Conservation (phyloP, 1,140 invertebrate genomes). For the Drosophila ananassae region DNA sequence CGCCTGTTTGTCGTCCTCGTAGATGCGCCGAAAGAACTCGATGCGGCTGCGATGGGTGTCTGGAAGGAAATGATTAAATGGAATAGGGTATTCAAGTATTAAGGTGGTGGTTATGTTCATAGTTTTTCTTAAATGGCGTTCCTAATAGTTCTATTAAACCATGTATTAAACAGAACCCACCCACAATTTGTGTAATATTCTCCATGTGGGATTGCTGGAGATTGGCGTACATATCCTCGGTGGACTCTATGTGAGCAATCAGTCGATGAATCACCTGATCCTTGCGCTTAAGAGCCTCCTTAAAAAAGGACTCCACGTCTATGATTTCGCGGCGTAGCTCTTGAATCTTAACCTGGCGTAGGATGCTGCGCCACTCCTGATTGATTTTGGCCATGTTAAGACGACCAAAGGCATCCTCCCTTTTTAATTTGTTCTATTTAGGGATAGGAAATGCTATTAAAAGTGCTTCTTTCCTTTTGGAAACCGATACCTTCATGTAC, state of each 20-base stretch:
- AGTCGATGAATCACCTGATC: slow-evolving; percentile 87
- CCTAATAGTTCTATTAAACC: background rate
- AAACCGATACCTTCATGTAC: slow-evolving; percentile 89
- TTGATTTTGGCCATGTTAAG: slow-evolving; percentile 93
- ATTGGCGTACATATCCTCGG: slow-evolving; percentile 88
- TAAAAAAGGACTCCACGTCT: slow-evolving; percentile 83
- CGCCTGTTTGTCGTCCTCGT: slow-evolving; percentile 85
- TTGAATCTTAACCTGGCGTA: slow-evolving; percentile 90
- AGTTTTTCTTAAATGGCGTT: background rate
- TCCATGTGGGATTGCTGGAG: slow-evolving; percentile 87
- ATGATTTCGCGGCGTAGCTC: slow-evolving; percentile 89
- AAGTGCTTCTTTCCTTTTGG: background rate
- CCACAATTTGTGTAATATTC: slow-evolving; percentile 88
- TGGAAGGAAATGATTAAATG: slow-evolving; percentile 31
- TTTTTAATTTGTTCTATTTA: slow-evolving; percentile 90
- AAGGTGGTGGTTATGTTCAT: background rate
- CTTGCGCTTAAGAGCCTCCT: slow-evolving; percentile 86
- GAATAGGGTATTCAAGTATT: background rate
- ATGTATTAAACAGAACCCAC: slow-evolving; percentile 82
- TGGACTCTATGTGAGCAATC: slow-evolving; percentile 87
- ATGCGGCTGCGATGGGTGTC: slow-evolving; percentile 85
- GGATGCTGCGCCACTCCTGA: slow-evolving; percentile 91
- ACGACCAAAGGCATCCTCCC: slow-evolving; percentile 90
- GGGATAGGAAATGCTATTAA: slow-evolving; percentile 8
- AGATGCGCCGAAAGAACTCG: slow-evolving; percentile 85